These are phyloP conservation scores for Acleris emargana DNA, from an alignment of 2,888 invertebrate genomes.

Conservation along the genomic window DNA sequence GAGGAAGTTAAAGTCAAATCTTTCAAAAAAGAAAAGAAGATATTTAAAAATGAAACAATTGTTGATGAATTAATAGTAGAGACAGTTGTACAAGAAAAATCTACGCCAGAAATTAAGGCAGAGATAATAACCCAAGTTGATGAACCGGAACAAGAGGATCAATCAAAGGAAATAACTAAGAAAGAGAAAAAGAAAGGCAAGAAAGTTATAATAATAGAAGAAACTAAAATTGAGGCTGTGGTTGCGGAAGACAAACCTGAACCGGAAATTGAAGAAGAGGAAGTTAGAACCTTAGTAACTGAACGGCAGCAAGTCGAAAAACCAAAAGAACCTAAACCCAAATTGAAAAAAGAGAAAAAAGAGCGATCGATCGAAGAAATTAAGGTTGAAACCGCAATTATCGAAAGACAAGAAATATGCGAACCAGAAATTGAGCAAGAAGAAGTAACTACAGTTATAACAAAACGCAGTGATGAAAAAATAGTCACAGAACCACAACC, in stretches of 20 bases:
- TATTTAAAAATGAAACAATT: conserved; percentile 20
- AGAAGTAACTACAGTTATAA: conserved; percentile 4
- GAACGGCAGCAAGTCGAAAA: not conserved
- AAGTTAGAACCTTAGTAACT: not conserved
- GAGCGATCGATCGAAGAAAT: conserved; percentile 6
- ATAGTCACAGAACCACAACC: not conserved
- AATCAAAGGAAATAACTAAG: not conserved
- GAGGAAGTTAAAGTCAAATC: conserved; percentile 44
- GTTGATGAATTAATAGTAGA: conserved; percentile 45
- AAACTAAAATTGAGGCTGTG: conserved; percentile 48
- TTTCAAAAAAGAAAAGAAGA: conserved; percentile 53
- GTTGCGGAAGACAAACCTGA: conserved; percentile 44
- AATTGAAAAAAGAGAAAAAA: conserved; percentile 3
- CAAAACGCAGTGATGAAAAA: conserved; percentile 7
- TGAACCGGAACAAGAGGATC: not conserved
- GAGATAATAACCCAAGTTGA: no score
- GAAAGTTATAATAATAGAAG: conserved; percentile 55
- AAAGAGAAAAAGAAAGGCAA: conserved; percentile 30
- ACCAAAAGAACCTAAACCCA: not conserved
- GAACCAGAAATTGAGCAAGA: conserved; percentile 4
- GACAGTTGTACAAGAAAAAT: conserved; percentile 45
- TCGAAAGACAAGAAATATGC: conserved; percentile 2
- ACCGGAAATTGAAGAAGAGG: conserved; percentile 1
- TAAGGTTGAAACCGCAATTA: not conserved
- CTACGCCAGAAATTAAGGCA: conserved; percentile 42